phyloP scores from a whole-genome alignment of 1,140 invertebrate species.

The Periplaneta americana region DNA sequence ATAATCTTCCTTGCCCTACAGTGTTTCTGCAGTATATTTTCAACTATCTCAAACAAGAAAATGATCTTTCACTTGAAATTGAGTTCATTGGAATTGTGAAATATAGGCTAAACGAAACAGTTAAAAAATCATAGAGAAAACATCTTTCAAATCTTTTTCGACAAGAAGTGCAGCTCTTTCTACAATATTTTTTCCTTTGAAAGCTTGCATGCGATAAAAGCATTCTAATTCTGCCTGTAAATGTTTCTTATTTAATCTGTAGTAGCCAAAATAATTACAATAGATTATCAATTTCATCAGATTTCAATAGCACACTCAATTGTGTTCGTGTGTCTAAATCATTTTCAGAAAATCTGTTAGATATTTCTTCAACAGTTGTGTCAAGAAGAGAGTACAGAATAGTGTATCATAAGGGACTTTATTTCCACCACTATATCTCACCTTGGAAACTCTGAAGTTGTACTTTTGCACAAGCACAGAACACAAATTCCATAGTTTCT shows the following conservation, averaged over 20 bases:
- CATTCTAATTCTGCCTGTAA: background rate
- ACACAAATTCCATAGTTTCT: background rate
- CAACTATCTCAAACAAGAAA: background rate
- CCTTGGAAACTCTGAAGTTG: background rate
- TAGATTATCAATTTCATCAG: background rate
- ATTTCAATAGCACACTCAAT: background rate
- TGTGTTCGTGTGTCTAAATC: background rate
- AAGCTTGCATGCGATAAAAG: background rate
- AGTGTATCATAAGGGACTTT: background rate
- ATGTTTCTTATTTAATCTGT: background rate
- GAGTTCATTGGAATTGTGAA: background rate
- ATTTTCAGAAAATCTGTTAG: background rate
- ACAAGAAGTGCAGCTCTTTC: constrained; percentile 1
- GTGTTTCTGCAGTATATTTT: background rate
- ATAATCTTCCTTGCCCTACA: background rate
- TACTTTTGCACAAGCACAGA: background rate
- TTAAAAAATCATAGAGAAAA: background rate
- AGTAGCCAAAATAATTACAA: background rate
- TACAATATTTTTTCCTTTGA: background rate
- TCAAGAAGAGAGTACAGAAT: background rate
- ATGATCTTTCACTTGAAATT: background rate
- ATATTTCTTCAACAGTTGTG: background rate
- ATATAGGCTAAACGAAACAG: background rate
- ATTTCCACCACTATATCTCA: background rate
- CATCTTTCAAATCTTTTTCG: background rate